Percentiles rank a stretch among this genome's conserved stretches.
Evolutionary conservation across 2,113 vertebrate genomes (phyloP).

Genomic region (Myodes glareolus): DNA sequence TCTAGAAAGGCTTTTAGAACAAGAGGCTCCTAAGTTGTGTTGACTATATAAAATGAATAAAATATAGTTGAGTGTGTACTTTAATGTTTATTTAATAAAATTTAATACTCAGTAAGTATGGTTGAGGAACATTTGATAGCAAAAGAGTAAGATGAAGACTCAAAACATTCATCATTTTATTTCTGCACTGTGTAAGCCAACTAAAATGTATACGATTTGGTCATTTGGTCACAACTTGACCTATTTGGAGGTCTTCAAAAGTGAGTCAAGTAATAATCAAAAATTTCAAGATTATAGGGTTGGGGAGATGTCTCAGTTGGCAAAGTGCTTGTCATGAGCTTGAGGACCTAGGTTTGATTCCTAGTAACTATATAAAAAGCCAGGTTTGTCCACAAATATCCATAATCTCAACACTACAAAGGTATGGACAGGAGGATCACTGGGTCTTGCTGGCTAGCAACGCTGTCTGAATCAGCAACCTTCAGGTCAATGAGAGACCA

Average conservation of each 20-base stretch:
- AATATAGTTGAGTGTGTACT: not conserved
- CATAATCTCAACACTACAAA: not conserved
- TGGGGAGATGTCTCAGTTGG: not conserved
- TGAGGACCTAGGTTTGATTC: not conserved
- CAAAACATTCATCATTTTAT: slow-evolving; percentile 20
- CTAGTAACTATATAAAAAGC: not conserved
- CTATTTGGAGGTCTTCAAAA: not conserved
- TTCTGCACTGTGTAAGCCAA: not conserved
- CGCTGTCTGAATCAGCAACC: not conserved
- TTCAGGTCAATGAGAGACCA: not conserved
- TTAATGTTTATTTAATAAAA: slow-evolving; percentile 43
- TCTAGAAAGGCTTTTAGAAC: not conserved
- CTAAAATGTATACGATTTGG: slow-evolving; percentile 5
- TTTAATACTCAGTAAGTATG: slow-evolving; percentile 7
- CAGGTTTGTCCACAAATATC: too few species aligned
- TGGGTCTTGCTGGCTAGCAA: not conserved
- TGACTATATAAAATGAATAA: slow-evolving; percentile 27
- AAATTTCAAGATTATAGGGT: not conserved
- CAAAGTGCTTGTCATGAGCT: not conserved
- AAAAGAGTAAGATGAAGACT: slow-evolving; percentile 12
- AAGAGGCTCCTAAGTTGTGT: not conserved
- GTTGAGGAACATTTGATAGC: not conserved
- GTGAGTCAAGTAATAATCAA: not conserved
- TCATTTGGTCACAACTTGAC: not conserved
- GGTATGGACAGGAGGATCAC: not conserved